Evolutionary conservation across 2,888 invertebrate species (phyloP).

Genomic region (Bibio marci): DNA sequence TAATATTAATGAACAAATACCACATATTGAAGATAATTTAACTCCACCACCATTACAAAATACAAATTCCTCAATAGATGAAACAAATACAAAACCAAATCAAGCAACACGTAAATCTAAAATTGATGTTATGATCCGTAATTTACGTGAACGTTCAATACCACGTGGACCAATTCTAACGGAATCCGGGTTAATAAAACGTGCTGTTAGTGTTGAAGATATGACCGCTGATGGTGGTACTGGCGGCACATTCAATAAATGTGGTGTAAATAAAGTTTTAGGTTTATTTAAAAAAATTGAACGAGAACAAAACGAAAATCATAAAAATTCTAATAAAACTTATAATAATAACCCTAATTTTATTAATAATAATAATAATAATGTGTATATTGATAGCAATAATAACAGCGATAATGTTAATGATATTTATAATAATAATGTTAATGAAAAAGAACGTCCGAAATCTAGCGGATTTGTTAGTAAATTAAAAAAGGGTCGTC

Average conservation of each 20-base stretch:
- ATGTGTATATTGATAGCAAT: slow-evolving; percentile 13
- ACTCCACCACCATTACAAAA: no score
- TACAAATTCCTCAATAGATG: neutral
- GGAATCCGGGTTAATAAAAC: slow-evolving; percentile 49
- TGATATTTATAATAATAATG: slow-evolving; percentile 15
- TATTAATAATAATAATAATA: slow-evolving; percentile 19
- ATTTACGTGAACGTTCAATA: slow-evolving; percentile 47
- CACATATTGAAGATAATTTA: neutral
- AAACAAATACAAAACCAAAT: slow-evolving; percentile 7
- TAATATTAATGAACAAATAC: neutral
- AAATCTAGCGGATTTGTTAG: slow-evolving; percentile 15
- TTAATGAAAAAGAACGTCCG: slow-evolving; percentile 16
- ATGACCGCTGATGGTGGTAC: slow-evolving; percentile 29
- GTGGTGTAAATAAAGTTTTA: slow-evolving; percentile 56
- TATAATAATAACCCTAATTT: neutral
- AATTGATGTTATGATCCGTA: slow-evolving; percentile 37
- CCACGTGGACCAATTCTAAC: slow-evolving; percentile 37
- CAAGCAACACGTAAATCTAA: slow-evolving; percentile 25
- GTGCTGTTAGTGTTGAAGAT: slow-evolving; percentile 56
- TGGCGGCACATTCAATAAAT: slow-evolving; percentile 35
- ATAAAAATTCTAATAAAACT: slow-evolving; percentile 13
- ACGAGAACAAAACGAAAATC: slow-evolving; percentile 7
- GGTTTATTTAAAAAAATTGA: slow-evolving; percentile 61
- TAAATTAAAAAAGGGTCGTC: slow-evolving; percentile 27
- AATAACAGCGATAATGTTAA: slow-evolving; percentile 15